Evolutionary conservation across 30 jellyfish, hydroid and myxozoan genomes (phyloP).

Genomic region (Pelagia noctiluca): DNA sequence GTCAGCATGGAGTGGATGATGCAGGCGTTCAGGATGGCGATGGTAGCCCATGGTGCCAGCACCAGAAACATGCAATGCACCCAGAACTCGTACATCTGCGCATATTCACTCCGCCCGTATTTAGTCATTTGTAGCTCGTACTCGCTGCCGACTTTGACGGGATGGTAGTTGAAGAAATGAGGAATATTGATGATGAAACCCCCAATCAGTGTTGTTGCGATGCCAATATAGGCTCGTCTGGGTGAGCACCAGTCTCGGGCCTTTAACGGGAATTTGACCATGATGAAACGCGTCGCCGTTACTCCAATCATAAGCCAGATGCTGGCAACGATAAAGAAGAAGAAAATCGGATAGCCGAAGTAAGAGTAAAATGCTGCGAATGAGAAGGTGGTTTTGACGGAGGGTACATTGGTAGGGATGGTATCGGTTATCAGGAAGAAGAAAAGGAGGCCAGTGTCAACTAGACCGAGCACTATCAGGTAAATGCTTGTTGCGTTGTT

Average conservation of each 20-base stretch:
- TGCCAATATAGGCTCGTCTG: conserved; percentile 77
- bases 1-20: conserved; percentile 66
- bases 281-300: conserved; percentile 80
- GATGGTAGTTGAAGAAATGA: conserved; percentile 83
- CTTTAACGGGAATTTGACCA: conserved; percentile 79
- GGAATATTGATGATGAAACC: conserved; percentile 79
- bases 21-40: conserved; percentile 79
- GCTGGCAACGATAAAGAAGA: conserved; percentile 82
- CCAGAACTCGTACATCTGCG: conserved; percentile 90
- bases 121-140: conserved; percentile 57
- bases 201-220: conserved; percentile 44
- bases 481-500: conserved; percentile 71
- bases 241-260: conserved; percentile 78
- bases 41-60: conserved; percentile 87
- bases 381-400: conserved; percentile 60
- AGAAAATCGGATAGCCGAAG: conserved; percentile 82
- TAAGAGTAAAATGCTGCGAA: conserved; percentile 76
- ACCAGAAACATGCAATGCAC: conserved; percentile 86
- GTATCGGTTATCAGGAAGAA: conserved; percentile 79
- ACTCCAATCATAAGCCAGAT: conserved; percentile 89
- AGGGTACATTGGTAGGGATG: conserved; percentile 53
- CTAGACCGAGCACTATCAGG: conserved; percentile 80
- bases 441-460: conserved; percentile 86
- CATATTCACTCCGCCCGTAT: conserved; percentile 73
- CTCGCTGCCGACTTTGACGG: conserved; percentile 53